phyloP scores from a whole-genome alignment of 2,797 vertebrate genomes.

The Rhincodon typus region DNA sequence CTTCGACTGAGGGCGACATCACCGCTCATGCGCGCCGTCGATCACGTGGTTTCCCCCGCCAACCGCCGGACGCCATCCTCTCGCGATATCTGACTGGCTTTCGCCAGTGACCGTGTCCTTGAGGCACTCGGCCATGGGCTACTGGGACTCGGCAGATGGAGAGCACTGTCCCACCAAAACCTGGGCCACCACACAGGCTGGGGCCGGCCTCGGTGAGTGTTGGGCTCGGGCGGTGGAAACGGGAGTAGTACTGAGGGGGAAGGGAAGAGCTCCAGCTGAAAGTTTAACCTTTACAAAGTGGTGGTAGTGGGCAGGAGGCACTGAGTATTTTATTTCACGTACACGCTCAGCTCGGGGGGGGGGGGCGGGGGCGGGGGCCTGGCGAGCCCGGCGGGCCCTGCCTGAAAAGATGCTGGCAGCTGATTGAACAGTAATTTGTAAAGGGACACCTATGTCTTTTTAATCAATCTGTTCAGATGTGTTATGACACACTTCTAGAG shows the following conservation, averaged over 20 bases:
- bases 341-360: no score
- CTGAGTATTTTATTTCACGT: no score
- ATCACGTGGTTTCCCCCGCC: not conserved
- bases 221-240: no score
- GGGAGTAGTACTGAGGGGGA: no score
- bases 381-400: not conserved
- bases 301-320: no score
- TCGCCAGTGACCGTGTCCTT: not conserved
- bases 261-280: no score
- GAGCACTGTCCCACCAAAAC: not conserved
- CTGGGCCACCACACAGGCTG: not conserved
- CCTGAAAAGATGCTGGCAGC: not conserved
- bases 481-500: no score
- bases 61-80: no score
- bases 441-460: not conserved
- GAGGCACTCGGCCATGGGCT: not conserved
- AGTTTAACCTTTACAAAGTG: no score
- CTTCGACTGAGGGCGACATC: not conserved
- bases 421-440: not conserved
- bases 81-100: not conserved
- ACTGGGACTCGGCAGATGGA: not conserved
- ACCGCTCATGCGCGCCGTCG: not conserved
- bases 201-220: not conserved
- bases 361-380: no score
- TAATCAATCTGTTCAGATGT: no score